Evolutionary conservation across 2,113 vertebrate genomes (phyloP), one percentile per base, ranked within the genome.

Genomic region (Mus pahari): DNA sequence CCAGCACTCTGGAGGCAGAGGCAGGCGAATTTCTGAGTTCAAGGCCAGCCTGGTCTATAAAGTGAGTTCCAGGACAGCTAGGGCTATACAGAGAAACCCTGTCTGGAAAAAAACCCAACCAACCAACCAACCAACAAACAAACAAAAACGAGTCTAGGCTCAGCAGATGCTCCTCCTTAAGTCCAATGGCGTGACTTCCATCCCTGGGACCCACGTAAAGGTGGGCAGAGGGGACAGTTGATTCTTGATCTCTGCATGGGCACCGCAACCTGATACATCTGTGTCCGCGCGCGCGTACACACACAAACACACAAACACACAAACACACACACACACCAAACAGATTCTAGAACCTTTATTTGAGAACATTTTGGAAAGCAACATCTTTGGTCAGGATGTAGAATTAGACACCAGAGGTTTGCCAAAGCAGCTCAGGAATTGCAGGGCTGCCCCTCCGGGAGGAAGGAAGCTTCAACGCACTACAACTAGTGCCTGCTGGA

Each of bases 381-480:
- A 79, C 42, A 19, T 48, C 86, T 62, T 83, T 66, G 50, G 45
- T 60, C 42, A 0, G 33, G 36, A 78, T 48, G 1, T 20, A 45
- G 7, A 50, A 17, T n/a, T 7, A 7, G 68, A 36, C 45, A 33
- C 42, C 28, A 26, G 3, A 1, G 1, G 58, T 93, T 90, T 1
- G 26, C 9, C 62, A 28, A 36, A 26, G 12, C 26, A 5, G 90
- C 68, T 8, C 7, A 48, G 48, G 1, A 33, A 0, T 1, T 9
- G 12, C 9, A 7, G 5, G 26, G 36, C 48, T 10, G 1, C 33
- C 0, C 0, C 36, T 39, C 26, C 28, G 14, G 39, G 50, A 24
- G 28, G 0, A 33, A 39, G 0, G 0, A 50, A 62, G 62, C 84
- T 50, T 7, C 3, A 5, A 55, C 14, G 4, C 0, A 0, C 24